These are phyloP conservation scores for Pteronura brasiliensis DNA, from an alignment of 2,113 vertebrate genomes.

Conservation along the genomic window DNA sequence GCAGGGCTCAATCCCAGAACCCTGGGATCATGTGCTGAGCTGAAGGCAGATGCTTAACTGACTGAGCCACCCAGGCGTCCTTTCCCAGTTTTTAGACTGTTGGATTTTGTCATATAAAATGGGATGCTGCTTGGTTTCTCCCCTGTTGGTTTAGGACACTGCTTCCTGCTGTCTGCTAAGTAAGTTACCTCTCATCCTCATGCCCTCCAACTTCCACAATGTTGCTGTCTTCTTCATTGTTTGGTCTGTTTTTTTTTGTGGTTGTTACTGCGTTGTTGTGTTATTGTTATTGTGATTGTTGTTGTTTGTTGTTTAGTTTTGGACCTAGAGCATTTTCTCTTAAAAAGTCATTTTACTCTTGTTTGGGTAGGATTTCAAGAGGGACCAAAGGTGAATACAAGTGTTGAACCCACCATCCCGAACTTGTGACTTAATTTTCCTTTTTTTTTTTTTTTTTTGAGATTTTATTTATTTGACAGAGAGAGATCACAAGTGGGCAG, in stretches of 20 bases:
- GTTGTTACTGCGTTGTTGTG: too few relatives aligned
- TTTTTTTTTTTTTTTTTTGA: too few relatives aligned
- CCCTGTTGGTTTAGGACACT: not conserved
- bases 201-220: not conserved
- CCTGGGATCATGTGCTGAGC: too few relatives aligned
- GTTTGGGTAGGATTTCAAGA: not conserved
- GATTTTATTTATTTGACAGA: too few relatives aligned
- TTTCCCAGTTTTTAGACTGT: not conserved
- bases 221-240: not conserved
- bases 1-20: too few relatives aligned
- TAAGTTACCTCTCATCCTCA: not conserved
- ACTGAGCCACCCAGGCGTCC: too few relatives aligned
- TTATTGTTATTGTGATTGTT: not conserved
- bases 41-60: too few relatives aligned
- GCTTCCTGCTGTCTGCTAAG: not conserved
- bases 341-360: not conserved
- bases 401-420: not conserved
- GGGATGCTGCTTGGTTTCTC: not conserved
- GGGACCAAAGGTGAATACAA: not conserved
- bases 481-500: too few relatives aligned
- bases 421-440: not conserved
- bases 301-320: not conserved
- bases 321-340: not conserved
- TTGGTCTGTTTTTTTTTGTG: not conserved
- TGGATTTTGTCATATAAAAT: not conserved